Evolutionary conservation across 2,797 vertebrate species (phyloP), one percentile per base, ranked within the genome.

Genomic region (Acanthurus tractus): DNA sequence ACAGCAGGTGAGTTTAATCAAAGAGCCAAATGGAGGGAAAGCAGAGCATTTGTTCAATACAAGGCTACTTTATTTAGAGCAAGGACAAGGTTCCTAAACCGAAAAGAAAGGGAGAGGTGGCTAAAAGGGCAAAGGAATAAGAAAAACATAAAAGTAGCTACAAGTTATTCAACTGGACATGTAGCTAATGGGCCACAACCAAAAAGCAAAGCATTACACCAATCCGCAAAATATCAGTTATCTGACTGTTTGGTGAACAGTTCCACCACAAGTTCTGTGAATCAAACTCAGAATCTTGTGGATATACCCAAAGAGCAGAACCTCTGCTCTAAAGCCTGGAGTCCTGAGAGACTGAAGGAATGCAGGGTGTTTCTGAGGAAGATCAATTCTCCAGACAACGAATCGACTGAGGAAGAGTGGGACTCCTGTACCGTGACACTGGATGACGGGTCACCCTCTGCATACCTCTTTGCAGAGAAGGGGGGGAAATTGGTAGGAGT

Each of bases 351-450:
- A 17, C 95, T 99, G 86, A 98, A 96, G 92, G 97, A 99, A 79
- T 99, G 98, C 86, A 95, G 97, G 56, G 98, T 99, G 93, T 99
- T 98, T 95, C 92, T 99, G 86, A 97, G 95, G 87, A 99, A 98
- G 92, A 96, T 99, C 84, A 97, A 96, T 89, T 96, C 96, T 72
- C 93, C 96, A 70, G 95, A 97, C 89, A 95, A 90, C 84, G 94
- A 93, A 84, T 93, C 89, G 11, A 54, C 83, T 9, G 92, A 95
- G 78, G 92, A 94, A 76, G 94, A 94, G 79, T 92, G 86, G 84
- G 89, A 94, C 86, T 93, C 93, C 66, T 95, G 94, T 66, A 95
- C 94, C 63, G 94, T 95, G 85, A 95, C 93, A 90, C 93, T 95
- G 84, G 92, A 94, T 74, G 88, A 94, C 12, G 92, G 90, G 74